Evolutionary conservation across 2,888 invertebrate species (phyloP).

Genomic region (Unio pictorum): DNA sequence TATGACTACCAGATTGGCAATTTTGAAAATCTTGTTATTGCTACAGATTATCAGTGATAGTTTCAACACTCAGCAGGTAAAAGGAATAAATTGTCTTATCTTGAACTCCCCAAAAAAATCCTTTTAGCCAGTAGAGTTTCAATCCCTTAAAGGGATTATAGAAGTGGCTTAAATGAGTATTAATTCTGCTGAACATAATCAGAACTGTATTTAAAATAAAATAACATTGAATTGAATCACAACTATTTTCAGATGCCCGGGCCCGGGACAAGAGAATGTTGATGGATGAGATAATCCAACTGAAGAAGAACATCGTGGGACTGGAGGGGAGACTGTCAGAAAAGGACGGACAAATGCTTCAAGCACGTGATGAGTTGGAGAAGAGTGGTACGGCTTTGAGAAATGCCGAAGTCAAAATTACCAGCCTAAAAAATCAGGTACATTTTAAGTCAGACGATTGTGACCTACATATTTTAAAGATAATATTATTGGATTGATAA

Average conservation of each 20-base stretch:
- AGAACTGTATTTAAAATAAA: too few species aligned
- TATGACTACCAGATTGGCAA: too few species aligned
- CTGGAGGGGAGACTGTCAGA: slow-evolving; percentile 54
- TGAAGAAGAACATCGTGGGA: slow-evolving; percentile 65
- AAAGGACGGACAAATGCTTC: slow-evolving; percentile 60
- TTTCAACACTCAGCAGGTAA: too few species aligned
- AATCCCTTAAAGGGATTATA: too few species aligned
- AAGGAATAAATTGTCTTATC: too few species aligned
- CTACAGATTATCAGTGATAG: too few species aligned
- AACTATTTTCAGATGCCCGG: slow-evolving; percentile 43
- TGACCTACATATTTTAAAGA: neutral
- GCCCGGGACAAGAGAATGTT: slow-evolving; percentile 64
- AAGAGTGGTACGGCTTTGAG: slow-evolving; percentile 58
- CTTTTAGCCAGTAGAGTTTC: too few species aligned
- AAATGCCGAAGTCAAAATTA: slow-evolving; percentile 63
- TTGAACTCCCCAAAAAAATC: too few species aligned
- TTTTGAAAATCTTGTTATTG: too few species aligned
- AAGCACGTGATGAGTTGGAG: slow-evolving; percentile 62
- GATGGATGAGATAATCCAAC: slow-evolving; percentile 65
- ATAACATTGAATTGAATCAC: too few species aligned
- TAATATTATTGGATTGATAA: neutral
- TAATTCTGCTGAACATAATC: too few species aligned
- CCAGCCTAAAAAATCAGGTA: slow-evolving; percentile 65
- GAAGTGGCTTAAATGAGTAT: too few species aligned
- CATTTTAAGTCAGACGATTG: neutral